These are phyloP conservation scores for Diplosoma virens DNA, from an alignment of 23 tunicate species.

Conservation along the genomic window DNA sequence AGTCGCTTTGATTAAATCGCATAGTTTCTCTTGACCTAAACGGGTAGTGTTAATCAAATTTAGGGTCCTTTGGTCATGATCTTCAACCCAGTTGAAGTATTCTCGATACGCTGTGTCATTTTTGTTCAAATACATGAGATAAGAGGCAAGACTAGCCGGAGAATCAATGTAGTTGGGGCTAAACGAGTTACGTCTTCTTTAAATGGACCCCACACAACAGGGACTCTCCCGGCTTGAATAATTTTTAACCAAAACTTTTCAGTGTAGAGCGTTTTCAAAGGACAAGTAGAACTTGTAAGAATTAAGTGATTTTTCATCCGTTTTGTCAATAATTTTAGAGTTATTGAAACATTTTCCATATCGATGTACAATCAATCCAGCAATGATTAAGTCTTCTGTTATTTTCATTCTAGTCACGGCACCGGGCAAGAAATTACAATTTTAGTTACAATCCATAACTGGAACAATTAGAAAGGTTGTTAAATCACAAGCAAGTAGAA, in stretches of 20 bases:
- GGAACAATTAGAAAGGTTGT: too few species aligned
- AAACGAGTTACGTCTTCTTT: slow-evolving; percentile 30
- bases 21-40: too few species aligned
- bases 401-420: slow-evolving; percentile 8
- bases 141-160: slow-evolving; percentile 30
- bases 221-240: slow-evolving; percentile 32
- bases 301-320: neutral
- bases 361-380: slow-evolving; percentile 17
- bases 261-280: slow-evolving; percentile 45
- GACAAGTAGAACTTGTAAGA: slow-evolving; percentile 48
- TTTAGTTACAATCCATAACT: slow-evolving; percentile 37
- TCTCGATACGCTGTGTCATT: slow-evolving; percentile 33
- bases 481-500: too few species aligned
- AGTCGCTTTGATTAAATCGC: too few species aligned
- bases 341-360: slow-evolving; percentile 35
- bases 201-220: slow-evolving; percentile 69
- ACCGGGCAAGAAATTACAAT: slow-evolving; percentile 1
- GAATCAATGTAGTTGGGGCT: slow-evolving; percentile 38
- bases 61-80: too few species aligned
- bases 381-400: neutral
- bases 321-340: neutral
- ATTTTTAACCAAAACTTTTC: slow-evolving; percentile 61
- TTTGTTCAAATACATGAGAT: slow-evolving; percentile 26
- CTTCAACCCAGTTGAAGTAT: slow-evolving; percentile 41
- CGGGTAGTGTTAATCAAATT: too few species aligned